Conservation (phyloP, 2,888 invertebrate genomes). For the Oasisia sp. region DNA sequence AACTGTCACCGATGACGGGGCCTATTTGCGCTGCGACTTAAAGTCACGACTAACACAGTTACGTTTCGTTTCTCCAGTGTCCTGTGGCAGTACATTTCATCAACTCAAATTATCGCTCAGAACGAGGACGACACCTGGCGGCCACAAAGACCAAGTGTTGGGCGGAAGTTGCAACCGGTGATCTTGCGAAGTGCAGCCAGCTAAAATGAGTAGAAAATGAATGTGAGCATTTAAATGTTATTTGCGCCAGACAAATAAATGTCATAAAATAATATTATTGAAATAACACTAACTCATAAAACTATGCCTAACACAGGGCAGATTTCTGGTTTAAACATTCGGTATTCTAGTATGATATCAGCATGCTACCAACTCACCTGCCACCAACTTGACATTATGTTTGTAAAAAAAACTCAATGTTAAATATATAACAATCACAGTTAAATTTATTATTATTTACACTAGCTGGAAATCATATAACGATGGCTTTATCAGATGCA, state of each 20-base stretch:
- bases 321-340: no score
- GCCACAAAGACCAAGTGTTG: not conserved
- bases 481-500: no score
- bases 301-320: no score
- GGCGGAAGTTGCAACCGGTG: not conserved
- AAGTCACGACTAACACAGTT: not conserved
- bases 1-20: not conserved
- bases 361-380: no score
- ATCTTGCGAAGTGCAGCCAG: not conserved
- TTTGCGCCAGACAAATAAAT: not conserved
- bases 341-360: no score
- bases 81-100: not conserved
- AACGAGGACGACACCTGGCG: slow-evolving; percentile 11
- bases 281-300: no score
- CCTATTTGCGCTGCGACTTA: not conserved
- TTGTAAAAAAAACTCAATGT: no score
- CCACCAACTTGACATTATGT: no score
- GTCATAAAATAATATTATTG: not conserved
- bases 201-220: not conserved
- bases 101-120: not conserved
- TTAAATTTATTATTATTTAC: no score
- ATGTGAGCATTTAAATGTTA: not conserved
- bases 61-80: not conserved
- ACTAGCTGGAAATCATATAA: no score
- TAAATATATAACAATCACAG: no score